Percentiles rank a stretch among this genome's conserved stretches.
Evolutionary conservation across 2,113 vertebrate genomes (phyloP).

Genomic region (Isurus oxyrinchus): DNA sequence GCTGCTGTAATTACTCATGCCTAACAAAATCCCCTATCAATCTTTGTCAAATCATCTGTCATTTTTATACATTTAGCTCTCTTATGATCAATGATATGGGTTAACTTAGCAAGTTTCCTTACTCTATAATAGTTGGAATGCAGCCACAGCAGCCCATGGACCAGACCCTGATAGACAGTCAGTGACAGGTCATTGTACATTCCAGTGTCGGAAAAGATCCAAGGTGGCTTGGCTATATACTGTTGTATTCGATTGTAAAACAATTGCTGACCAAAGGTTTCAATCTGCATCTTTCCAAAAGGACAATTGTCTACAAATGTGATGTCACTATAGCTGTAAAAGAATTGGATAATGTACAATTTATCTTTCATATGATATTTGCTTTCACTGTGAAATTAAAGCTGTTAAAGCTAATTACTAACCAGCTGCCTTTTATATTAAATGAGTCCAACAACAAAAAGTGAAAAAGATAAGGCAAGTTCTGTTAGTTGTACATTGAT

Average conservation of each 20-base stretch:
- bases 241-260: constrained; percentile 47
- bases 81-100: neutral
- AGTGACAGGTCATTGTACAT: constrained; percentile 46
- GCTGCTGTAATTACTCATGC: neutral
- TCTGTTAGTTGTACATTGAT: no score
- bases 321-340: neutral
- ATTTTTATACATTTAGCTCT: neutral
- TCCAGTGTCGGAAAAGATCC: constrained; percentile 30
- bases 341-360: neutral
- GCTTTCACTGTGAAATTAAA: neutral
- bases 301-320: constrained; percentile 42
- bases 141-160: constrained; percentile 52
- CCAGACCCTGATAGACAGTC: constrained; percentile 50
- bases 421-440: neutral
- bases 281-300: constrained; percentile 41
- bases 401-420: neutral
- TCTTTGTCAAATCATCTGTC: neutral
- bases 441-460: neutral
- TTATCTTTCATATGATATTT: neutral
- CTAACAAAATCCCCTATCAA: neutral
- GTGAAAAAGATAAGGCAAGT: neutral
- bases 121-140: constrained; percentile 53
- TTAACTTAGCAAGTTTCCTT: constrained; percentile 31
- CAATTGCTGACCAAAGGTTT: constrained; percentile 40
- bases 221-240: constrained; percentile 44